Base-by-base conservation (phyloP, 2,113 vertebrate genomes). In the Pipa parva region DNA sequence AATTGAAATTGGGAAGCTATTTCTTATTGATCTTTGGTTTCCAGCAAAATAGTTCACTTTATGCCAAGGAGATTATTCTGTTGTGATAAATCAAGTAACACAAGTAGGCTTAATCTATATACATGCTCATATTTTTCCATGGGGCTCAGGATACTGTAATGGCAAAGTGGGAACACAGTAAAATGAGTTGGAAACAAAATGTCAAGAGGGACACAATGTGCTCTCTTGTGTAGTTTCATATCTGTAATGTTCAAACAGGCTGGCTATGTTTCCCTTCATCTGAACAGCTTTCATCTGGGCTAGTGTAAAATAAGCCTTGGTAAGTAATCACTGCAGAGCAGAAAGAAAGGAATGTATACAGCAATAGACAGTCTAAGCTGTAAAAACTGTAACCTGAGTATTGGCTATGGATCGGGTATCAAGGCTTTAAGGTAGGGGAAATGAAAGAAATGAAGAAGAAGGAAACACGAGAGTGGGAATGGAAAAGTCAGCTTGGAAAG, bases 261-360 rank as follows among this genome's bases (percentile, higher is more conserved):
- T 89, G 91, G 87, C 90, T 94, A 92, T 90, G 87, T 93, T 95
- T 92, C 88, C 88, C 91, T 93, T 96, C 92, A 91, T 93, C 89
- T 92, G 81, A 86, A 85, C 88, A 87, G 89, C 92, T 93, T 95
- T 93, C 92, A 94, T 93, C 92, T 94, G 93, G 88, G 90, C 91
- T 88, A 85, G 80, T 88, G 93, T 95, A 97, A 97, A 96, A 92
- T 93, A 94, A 99, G 90, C 90, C 81, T 76, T 80, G 81, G 93
- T 92, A 93, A 95, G 92, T 94, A 95, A 96, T 95, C 92, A 90
- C 87, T 84, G 85, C 89, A 84, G 85, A 81, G 88, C 86, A 90
- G 84, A 90, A 92, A 94, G 91, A 95, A 93, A 95, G 95, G 97
- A 99, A 97, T 97, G 93, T 95, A 95, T 93, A 95, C 92, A 94